A percentile compares a stretch with the other conserved stretches of the same genome.
Conservation (phyloP, 2,888 invertebrate species). For the Chalcis sispes region DNA sequence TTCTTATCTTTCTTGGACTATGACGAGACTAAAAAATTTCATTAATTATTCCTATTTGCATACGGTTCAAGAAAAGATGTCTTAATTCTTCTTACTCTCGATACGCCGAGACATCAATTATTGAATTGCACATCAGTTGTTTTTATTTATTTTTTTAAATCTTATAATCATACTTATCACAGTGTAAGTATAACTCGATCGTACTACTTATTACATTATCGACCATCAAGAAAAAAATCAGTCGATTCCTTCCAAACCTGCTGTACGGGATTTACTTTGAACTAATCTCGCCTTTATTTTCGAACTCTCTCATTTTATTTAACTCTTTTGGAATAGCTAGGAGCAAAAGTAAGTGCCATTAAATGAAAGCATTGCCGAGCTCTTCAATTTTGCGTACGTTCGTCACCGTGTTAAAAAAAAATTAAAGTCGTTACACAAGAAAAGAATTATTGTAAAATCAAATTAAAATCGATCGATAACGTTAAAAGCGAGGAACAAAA, state of each 20-base stretch:
- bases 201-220: slow-evolving; percentile 54
- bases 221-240: slow-evolving; percentile 54
- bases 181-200: slow-evolving; percentile 71
- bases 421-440: slow-evolving; percentile 40
- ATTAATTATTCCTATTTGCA: slow-evolving; percentile 43
- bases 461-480: slow-evolving; percentile 30
- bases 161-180: slow-evolving; percentile 72
- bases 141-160: slow-evolving; percentile 47
- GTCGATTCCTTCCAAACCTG: slow-evolving; percentile 58
- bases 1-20: slow-evolving; percentile 47
- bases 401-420: background rate
- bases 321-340: slow-evolving; percentile 47
- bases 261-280: slow-evolving; percentile 55
- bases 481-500: slow-evolving; percentile 11
- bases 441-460: no score
- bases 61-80: slow-evolving; percentile 55
- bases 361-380: slow-evolving; percentile 29
- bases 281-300: slow-evolving; percentile 29
- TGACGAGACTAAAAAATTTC: slow-evolving; percentile 43
- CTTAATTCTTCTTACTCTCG: slow-evolving; percentile 22
- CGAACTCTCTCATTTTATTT: slow-evolving; percentile 24
- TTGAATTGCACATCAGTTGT: slow-evolving; percentile 55
- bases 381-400: background rate
- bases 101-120: slow-evolving; percentile 35
- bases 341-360: slow-evolving; percentile 30